Base-by-base conservation (phyloP, 2,797 vertebrate genomes). In the Bradypodion ventrale region DNA sequence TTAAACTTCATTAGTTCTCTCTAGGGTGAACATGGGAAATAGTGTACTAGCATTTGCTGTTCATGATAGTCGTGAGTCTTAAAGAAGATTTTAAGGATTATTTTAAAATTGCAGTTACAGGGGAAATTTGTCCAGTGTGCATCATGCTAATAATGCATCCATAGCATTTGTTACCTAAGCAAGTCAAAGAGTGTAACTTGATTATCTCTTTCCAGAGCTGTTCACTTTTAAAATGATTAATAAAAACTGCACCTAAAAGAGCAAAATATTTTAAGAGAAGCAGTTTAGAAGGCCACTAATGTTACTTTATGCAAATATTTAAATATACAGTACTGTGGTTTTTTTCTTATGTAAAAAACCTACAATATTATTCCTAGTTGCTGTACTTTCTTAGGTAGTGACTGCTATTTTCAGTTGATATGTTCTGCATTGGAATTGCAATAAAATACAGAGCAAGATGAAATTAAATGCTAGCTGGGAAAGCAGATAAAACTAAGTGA, bases 361-460 rank as follows among this genome's bases (percentile, higher is more conserved):
- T 94, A 93, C 46, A 74, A 82, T 88, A 90, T 88, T 86, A 1
- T 16, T 2, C 10, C 90, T 89, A 77, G 92, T 89, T 78, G 87
- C 89, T 89, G 89, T 19, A 1, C 90, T 94, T 92, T 92, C 86
- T 42, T 88, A 80, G 84, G 86, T 91, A 92, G 87, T 87, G 93
- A 90, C 89, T 92, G 86, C 83, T 90, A 86, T 85, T 91, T 89
- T 90, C 16, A 3, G 87, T 87, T 90, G 91, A 93, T 89, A 87
- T 83, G 82, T 83, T 92, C 82, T 0, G 78, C 90, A 89, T 62
- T 89, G 90, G 89, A 75, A 90, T 89, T 93, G 73, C 85, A 94
- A 90, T 94, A 91, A 94, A 93, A 88, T 89, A 90, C 85, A 93
- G 93, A 80, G 87, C 90, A 79, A 93, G 86, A 90, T 93, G 93